phyloP scores from a whole-genome alignment of 2,797 vertebrate species.

The Labroides dimidiatus region DNA sequence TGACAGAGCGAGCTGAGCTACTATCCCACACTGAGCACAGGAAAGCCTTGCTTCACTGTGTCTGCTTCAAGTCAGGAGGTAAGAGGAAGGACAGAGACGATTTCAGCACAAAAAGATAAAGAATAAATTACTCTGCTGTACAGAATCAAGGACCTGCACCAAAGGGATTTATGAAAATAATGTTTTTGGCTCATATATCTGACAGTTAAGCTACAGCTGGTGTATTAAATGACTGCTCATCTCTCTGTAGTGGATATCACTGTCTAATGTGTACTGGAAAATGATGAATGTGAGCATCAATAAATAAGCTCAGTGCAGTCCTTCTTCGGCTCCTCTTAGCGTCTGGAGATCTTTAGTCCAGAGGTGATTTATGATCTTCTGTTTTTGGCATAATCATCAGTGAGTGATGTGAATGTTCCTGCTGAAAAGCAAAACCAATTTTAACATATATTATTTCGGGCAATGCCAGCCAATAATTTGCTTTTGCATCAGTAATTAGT shows the following conservation, averaged over 20 bases:
- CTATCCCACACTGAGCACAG: conserved; percentile 4
- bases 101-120: conserved; percentile 8
- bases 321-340: conserved; percentile 11
- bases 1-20: conserved; percentile 8
- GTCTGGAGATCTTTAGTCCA: conserved; percentile 7
- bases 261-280: conserved; percentile 11
- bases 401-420: conserved; percentile 14
- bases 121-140: conserved; percentile 12
- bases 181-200: conserved; percentile 10
- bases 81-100: background rate
- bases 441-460: conserved; percentile 1
- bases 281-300: conserved; percentile 33
- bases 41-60: background rate
- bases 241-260: conserved; percentile 3
- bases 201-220: conserved; percentile 26
- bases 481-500: background rate
- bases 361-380: conserved; percentile 26
- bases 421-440: conserved; percentile 24
- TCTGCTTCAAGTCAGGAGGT: conserved; percentile 4
- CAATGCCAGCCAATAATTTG: background rate
- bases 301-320: background rate
- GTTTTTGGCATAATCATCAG: conserved; percentile 28
- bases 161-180: conserved; percentile 46
- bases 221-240: conserved; percentile 29
- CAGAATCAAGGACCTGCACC: conserved; percentile 32